These are phyloP conservation scores for Ophioninae sp. DNA, from an alignment of 2,888 invertebrate genomes.

Conservation along the genomic window DNA sequence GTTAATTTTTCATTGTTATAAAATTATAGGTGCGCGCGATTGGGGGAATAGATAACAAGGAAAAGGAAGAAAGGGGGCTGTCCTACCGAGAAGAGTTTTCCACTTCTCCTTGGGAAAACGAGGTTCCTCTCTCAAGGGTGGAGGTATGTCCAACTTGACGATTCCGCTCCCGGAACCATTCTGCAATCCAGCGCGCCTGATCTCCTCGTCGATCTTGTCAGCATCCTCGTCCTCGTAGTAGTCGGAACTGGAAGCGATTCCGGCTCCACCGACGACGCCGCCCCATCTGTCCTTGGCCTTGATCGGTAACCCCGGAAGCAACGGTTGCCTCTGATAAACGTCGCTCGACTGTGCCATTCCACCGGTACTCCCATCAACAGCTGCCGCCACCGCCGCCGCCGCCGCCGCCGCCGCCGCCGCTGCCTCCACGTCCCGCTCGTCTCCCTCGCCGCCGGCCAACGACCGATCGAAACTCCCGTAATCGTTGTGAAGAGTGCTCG, in stretches of 20 bases:
- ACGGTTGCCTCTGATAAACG: slow-evolving; percentile 84
- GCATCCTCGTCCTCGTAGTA: slow-evolving; percentile 82
- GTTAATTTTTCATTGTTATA: too few relatives aligned
- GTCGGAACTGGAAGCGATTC: slow-evolving; percentile 79
- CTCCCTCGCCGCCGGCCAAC: slow-evolving; percentile 75
- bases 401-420: slow-evolving; percentile 78
- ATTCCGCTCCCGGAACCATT: slow-evolving; percentile 81
- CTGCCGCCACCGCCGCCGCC: slow-evolving; percentile 76
- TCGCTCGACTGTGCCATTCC: slow-evolving; percentile 81
- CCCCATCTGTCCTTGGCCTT: slow-evolving; percentile 82
- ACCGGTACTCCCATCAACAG: slow-evolving; percentile 79
- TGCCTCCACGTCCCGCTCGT: slow-evolving; percentile 79
- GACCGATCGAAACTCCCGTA: slow-evolving; percentile 85
- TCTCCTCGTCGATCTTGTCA: slow-evolving; percentile 80
- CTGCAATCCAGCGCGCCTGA: slow-evolving; percentile 74
- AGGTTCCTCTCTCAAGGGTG: slow-evolving; percentile 88
- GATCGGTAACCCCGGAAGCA: slow-evolving; percentile 81
- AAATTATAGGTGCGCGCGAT: neutral
- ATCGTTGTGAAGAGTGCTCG: slow-evolving; percentile 82
- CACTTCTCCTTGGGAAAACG: slow-evolving; percentile 92
- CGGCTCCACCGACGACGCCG: slow-evolving; percentile 81
- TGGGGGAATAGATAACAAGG: neutral
- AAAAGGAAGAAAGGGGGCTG: neutral
- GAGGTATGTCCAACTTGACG: slow-evolving; percentile 85
- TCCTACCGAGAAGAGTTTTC: slow-evolving; percentile 87